A percentile compares a stretch with the other conserved stretches of the same genome.
Evolutionary conservation across 2,888 invertebrate genomes (phyloP).

Genomic region (Scaptomyza flava): DNA sequence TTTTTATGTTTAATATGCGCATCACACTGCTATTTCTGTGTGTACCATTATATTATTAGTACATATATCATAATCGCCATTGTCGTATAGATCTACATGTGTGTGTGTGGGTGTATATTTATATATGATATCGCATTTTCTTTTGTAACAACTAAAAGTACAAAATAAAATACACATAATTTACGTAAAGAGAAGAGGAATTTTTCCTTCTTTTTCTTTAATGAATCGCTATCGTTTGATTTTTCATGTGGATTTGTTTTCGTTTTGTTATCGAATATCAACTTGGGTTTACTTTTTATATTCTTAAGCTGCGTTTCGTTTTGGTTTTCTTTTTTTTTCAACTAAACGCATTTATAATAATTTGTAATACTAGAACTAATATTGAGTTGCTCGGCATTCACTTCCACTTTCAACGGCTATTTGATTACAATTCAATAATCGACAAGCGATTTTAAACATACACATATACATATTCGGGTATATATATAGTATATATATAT

Average conservation of each 20-base stretch:
- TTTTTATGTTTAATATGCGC: constrained; percentile 58
- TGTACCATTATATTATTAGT: constrained; percentile 36
- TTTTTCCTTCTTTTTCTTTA: constrained; percentile 21
- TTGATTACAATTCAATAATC: constrained; percentile 68
- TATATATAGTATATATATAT: constrained; percentile 19
- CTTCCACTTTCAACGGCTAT: constrained; percentile 49
- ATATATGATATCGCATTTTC: constrained; percentile 62
- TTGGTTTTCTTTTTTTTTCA: constrained; percentile 17
- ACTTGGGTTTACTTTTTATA: constrained; percentile 35
- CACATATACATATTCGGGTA: constrained; percentile 15
- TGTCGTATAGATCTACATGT: constrained; percentile 49
- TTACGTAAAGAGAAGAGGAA: constrained; percentile 60
- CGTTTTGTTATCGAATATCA: constrained; percentile 58
- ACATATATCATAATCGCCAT: constrained; percentile 44
- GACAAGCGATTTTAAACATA: constrained; percentile 64
- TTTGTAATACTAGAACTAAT: constrained; percentile 73
- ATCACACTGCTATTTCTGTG: constrained; percentile 42
- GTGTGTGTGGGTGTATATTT: constrained; percentile 48
- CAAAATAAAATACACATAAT: constrained; percentile 68
- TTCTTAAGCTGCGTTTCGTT: constrained; percentile 27
- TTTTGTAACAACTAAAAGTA: constrained; percentile 70
- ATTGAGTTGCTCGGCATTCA: constrained; percentile 76
- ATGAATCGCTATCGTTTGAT: constrained; percentile 17
- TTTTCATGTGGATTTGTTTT: constrained; percentile 12
- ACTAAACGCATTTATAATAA: constrained; percentile 59